Percentiles rank a stretch among this genome's conserved stretches.
phyloP scores from a whole-genome alignment of 2,888 invertebrate genomes.

The Anoplius nigerrimus region DNA sequence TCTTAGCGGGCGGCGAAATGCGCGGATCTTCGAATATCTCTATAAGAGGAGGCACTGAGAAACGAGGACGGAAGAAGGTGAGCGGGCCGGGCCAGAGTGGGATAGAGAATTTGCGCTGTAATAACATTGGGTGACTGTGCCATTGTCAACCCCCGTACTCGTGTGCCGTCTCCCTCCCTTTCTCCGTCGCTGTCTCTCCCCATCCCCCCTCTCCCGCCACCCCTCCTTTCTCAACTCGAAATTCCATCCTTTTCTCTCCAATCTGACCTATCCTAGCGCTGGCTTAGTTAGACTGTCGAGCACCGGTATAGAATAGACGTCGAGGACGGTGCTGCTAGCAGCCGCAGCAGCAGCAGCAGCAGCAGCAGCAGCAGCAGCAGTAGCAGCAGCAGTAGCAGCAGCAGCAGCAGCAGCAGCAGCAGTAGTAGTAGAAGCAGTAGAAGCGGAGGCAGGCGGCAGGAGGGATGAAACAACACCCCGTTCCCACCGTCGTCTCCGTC shows the following conservation, averaged over 20 bases:
- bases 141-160: slow-evolving; percentile 68
- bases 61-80: slow-evolving; percentile 13
- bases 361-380: slow-evolving; percentile 17
- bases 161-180: slow-evolving; percentile 19
- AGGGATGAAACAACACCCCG: slow-evolving; percentile 72
- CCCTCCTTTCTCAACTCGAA: slow-evolving; percentile 16
- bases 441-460: too few relatives aligned
- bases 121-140: slow-evolving; percentile 71
- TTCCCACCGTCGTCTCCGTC: slow-evolving; percentile 58
- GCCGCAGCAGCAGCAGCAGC: too few relatives aligned
- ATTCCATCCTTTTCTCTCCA: slow-evolving; percentile 43
- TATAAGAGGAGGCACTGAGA: slow-evolving; percentile 20
- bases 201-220: slow-evolving; percentile 19
- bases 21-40: slow-evolving; percentile 55
- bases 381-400: slow-evolving; percentile 31
- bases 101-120: slow-evolving; percentile 69
- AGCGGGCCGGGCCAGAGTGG: slow-evolving; percentile 33
- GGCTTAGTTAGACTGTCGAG: slow-evolving; percentile 52
- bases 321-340: slow-evolving; percentile 25
- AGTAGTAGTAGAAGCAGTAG: slow-evolving; percentile 25
- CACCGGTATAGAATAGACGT: slow-evolving; percentile 51
- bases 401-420: too few relatives aligned
- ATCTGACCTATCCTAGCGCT: slow-evolving; percentile 60
- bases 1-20: slow-evolving; percentile 62
- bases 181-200: not conserved